Evolutionary conservation across 2,113 vertebrate genomes (phyloP), one percentile per base, ranked within the genome.

Genomic region (Rhodinocichla rosea): DNA sequence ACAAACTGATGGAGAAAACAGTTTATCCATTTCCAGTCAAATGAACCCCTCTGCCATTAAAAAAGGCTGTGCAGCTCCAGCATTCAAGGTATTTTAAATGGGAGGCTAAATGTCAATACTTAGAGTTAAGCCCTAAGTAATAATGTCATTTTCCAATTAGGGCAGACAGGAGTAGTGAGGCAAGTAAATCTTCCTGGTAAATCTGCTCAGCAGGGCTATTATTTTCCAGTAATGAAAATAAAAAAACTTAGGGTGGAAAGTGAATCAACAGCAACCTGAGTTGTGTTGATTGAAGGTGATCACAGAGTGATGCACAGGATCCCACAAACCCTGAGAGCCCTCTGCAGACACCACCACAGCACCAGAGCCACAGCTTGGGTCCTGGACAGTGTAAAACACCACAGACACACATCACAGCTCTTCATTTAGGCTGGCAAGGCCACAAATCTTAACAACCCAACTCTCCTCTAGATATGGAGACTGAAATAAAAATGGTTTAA

Each of bases 341-440:
- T 44, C 14, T 10, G 9, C 7, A 3, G 33, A 14, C 16, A 23
- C n/a, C 52, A 3, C 4, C 16, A 21, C 19, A 49, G 70, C 18
- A 2, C 7, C 4, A 21, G 35, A 32, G 2, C 1, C 2, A 15
- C 9, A 2, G 6, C 10, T 7, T 32, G 24, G 15, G 11, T 47
- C 12, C 0, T 1, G 44, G 47, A 15, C 33, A 39, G 70, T 0
- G 0, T 9, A 14, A 32, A 39, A 13, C 32, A 57, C n/a, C 18
- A 47, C 18, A 45, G 55, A 27, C 1, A 20, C 39, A 62, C 13
- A 45, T 14, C 56, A 12, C n/a, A 32, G 9, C 5, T 0, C 45
- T 80, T 16, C 53, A 15, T 8, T 12, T 7, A 11, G 63, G 14
- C 37, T 64, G 45, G 32, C 49, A 49, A 73, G 53, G 45, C 32